Percentiles rank a stretch among this genome's conserved stretches.
These are phyloP conservation scores for Andricus quercusramuli DNA, from an alignment of 2,888 invertebrate genomes.

Conservation along the genomic window DNA sequence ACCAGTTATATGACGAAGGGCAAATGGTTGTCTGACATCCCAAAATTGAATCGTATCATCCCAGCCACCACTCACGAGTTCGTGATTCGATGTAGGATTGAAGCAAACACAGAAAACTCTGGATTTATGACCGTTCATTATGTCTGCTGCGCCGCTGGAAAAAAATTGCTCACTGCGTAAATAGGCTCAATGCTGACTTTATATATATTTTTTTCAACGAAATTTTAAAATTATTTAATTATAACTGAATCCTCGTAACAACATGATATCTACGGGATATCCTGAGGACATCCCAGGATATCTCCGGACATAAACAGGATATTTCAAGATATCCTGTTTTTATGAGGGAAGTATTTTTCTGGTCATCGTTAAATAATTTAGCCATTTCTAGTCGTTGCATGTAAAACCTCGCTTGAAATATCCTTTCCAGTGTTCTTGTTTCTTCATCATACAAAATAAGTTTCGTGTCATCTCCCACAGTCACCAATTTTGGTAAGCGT, in stretches of 20 bases:
- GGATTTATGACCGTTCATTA: constrained; percentile 83
- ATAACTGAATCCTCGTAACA: no score
- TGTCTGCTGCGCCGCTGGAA: constrained; percentile 78
- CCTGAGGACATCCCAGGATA: no score
- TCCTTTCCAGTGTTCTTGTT: constrained; percentile 83
- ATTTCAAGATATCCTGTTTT: no score
- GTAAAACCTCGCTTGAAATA: constrained; percentile 81
- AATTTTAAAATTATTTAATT: no score
- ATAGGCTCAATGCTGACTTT: background rate
- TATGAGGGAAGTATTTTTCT: no score
- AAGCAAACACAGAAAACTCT: constrained; percentile 84
- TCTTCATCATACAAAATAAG: constrained; percentile 86
- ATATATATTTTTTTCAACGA: background rate
- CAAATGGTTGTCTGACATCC: constrained; percentile 84
- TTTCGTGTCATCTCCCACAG: constrained; percentile 84
- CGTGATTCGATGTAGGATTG: constrained; percentile 84
- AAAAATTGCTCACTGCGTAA: background rate
- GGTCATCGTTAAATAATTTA: no score
- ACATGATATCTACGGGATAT: no score
- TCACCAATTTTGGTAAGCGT: constrained; percentile 81
- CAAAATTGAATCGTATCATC: constrained; percentile 85
- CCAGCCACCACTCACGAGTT: constrained; percentile 86
- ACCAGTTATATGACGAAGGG: constrained; percentile 81
- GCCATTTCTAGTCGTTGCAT: background rate
- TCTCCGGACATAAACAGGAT: no score